Evolutionary conservation across 2,888 invertebrate genomes (phyloP).

Genomic region (Mycalesis mineus): DNA sequence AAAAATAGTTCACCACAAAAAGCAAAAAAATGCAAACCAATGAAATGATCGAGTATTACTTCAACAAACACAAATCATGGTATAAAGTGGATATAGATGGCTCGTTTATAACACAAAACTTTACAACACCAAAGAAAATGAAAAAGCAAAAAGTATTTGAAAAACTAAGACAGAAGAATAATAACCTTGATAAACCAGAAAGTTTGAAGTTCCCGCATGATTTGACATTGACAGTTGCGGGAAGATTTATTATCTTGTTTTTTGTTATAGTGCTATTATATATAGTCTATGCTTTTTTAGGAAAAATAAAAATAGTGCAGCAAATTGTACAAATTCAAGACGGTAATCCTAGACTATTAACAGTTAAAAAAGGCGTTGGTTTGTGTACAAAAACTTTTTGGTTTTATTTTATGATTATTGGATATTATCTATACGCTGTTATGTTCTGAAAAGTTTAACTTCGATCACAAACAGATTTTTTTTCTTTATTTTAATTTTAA

Average conservation of each 20-base stretch:
- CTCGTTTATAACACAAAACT: conserved; percentile 25
- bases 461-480: too few relatives aligned
- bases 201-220: conserved; percentile 14
- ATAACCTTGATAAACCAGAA: neutral
- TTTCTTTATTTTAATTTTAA: too few relatives aligned
- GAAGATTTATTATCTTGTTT: conserved; percentile 7
- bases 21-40: neutral
- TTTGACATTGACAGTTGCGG: conserved; percentile 17
- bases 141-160: neutral
- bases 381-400: too few relatives aligned
- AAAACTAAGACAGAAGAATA: neutral
- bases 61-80: conserved; percentile 32
- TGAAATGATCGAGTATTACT: neutral
- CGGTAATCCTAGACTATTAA: neutral
- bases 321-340: neutral
- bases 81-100: conserved; percentile 33
- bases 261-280: conserved; percentile 12
- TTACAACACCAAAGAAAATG: neutral
- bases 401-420: too few relatives aligned
- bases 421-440: too few relatives aligned
- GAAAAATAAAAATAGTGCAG: neutral
- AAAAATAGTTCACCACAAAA: neutral
- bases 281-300: conserved; percentile 15
- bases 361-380: too few relatives aligned
- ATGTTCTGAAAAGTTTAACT: too few relatives aligned